Base-by-base conservation (phyloP, 2,113 vertebrate genomes). In the Perccottus glenii region DNA sequence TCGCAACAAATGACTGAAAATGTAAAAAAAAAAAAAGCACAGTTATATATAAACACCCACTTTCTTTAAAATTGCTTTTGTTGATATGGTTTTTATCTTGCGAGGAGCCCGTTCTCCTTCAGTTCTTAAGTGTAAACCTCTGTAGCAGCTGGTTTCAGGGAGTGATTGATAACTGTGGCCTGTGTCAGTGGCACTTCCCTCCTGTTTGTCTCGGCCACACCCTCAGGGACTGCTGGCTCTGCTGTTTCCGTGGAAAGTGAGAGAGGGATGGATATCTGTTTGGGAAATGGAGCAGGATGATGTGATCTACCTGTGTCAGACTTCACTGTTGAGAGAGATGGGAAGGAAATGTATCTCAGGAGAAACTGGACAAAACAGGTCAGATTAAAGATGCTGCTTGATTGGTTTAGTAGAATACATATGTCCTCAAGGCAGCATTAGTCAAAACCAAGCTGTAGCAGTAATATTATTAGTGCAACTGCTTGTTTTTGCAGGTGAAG, bases 131-230 rank as follows among this genome's bases (percentile, higher is more conserved):
- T 16, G 44, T 15, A 63, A 11, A 27, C n/a, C 11, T 62, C 53
- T 53, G 11, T 5, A 11, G 51, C 68, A 50, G 65, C 73, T 73
- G 80, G 45, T 68, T 27, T 59, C 51, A 27, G 55, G 44, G 70
- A 10, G 11, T 70, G 72, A 78, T 82, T 65, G 59, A 68, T 73
- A 64, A 63, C 57, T n/a, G 38, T 3, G 52, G 67, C 16, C 62
- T 14, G 53, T 62, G 78, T 73, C 72, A 42, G 57, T 69, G 82
- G 53, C 83, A 67, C 53, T 80, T 67, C 50, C 64, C 69, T 70
- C 67, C 64, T 63, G 83, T 70, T 48, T 77, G 71, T 74, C 70
- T 64, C 58, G 58, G 78, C 90, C 89, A 78, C 90, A 88, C 89
- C 91, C 89, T 91, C 79, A 35, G 51, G 5, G 67, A 48, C 78